Conservation (phyloP, 1,140 invertebrate genomes). For the Heliconius eleuchia region DNA sequence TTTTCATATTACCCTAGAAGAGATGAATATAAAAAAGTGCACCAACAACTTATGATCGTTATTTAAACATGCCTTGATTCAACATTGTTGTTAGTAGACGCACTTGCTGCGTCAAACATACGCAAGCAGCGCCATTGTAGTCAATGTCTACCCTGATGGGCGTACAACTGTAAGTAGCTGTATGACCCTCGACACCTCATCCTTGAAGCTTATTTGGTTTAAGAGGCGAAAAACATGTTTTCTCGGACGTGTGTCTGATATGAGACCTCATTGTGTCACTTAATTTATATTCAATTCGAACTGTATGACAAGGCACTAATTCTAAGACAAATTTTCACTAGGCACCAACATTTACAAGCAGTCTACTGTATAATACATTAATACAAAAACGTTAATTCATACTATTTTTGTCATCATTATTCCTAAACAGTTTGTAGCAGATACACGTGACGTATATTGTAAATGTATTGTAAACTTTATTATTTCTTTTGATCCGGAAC, state of each 20-base stretch:
- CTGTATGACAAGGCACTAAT: slow-evolving; percentile 30
- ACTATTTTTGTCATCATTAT: slow-evolving; percentile 63
- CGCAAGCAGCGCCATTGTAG: slow-evolving; percentile 69
- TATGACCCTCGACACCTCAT: slow-evolving; percentile 59
- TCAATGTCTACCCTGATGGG: slow-evolving; percentile 73
- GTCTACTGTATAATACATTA: neutral
- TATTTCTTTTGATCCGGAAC: slow-evolving; percentile 67
- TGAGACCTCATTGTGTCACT: slow-evolving; percentile 46
- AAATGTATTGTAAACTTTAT: slow-evolving; percentile 73
- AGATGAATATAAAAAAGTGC: neutral
- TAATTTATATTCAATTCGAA: slow-evolving; percentile 20
- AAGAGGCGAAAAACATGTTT: slow-evolving; percentile 44
- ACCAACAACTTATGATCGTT: neutral
- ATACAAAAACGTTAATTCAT: neutral
- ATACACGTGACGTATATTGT: slow-evolving; percentile 58
- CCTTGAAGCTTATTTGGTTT: slow-evolving; percentile 36
- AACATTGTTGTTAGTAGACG: slow-evolving; percentile 64
- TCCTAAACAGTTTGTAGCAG: slow-evolving; percentile 55
- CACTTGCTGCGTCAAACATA: slow-evolving; percentile 63
- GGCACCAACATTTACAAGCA: neutral
- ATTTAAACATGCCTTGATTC: slow-evolving; percentile 47
- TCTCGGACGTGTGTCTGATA: slow-evolving; percentile 40
- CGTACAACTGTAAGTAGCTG: slow-evolving; percentile 74
- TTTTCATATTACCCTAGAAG: too few species aligned
- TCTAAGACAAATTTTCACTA: slow-evolving; percentile 26